Base-by-base conservation (phyloP, 2,888 invertebrate species). In the Achlya flavicornis region DNA sequence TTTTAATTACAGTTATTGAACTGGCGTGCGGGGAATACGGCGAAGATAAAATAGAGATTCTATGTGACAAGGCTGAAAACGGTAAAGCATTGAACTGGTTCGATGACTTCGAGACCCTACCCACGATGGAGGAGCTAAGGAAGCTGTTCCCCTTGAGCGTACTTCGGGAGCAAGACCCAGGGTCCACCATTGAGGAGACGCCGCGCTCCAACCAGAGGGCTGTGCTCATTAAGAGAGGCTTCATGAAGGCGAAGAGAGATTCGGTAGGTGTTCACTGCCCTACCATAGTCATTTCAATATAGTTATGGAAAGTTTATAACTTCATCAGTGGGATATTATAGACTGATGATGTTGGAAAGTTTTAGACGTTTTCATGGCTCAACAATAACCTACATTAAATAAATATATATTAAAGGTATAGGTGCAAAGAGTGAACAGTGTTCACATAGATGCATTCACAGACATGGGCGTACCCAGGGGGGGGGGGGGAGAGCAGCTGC, bases 11-110 rank as follows among this genome's bases (percentile, higher is more conserved):
- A 98, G 98, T 98, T 41, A 98, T 98, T 80, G 98, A 99, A 92
- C 89, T 99, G 75, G 98, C 98, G 0, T 97, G 98, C 74, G 98
- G 97, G 0, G 98, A 99, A 90, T 96, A 98, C 79, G 98, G 98
- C 0, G 95, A 95, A 41, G 97, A 98, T 73, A 96, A 96, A 87
- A 95, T 97, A 16, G 90, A 95, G 14, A 79, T 89, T 0, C 92
- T 98, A 75, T 95, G 96, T 16, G 89, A 91, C 8, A 96, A 95
- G 63, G 95, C 96, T 0, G 94, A 95, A 70, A 97, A 97, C 78
- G 97, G 97, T 6, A 94, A 92, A 79, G 94, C 94, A 14, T 75
- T 96, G 8, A 91, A 94, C 10, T 97, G 96, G 96, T 96, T 97
- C 73, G 94, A 95, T 7, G 94, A 96, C 72, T 88, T 94, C 0